phyloP scores from a whole-genome alignment of 1,140 invertebrate genomes.

The Venustaconcha ellipsiformis region DNA sequence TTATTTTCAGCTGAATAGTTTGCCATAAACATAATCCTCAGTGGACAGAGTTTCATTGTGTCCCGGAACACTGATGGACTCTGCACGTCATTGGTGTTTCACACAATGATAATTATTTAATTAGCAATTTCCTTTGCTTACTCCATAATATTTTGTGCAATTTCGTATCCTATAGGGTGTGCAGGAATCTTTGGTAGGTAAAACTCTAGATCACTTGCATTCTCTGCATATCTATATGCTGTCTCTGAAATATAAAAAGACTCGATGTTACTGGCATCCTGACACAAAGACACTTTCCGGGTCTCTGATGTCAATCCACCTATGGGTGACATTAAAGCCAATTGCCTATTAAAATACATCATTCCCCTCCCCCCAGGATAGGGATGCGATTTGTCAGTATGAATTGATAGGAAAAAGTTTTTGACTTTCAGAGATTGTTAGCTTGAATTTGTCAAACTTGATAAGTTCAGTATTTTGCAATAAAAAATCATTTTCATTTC shows the following conservation, averaged over 20 bases:
- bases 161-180: slow-evolving; percentile 67
- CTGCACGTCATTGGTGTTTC: background rate
- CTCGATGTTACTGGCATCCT: background rate
- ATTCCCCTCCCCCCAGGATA: no score
- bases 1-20: background rate
- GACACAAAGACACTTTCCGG: no score
- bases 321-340: no score
- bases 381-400: no score
- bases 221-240: slow-evolving; percentile 35
- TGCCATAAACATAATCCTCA: background rate
- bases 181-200: slow-evolving; percentile 62
- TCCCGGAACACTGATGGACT: background rate
- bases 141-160: slow-evolving; percentile 53
- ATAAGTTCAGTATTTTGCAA: no score
- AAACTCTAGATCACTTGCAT: slow-evolving; percentile 6
- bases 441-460: no score
- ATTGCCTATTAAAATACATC: no score
- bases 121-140: slow-evolving; percentile 17
- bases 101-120: background rate
- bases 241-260: slow-evolving; percentile 20
- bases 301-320: no score
- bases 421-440: no score
- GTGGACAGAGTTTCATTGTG: no score
- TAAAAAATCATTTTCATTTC: no score
- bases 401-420: no score